Conservation (phyloP, 2,113 vertebrate genomes). For the Mirounga angustirostris region DNA sequence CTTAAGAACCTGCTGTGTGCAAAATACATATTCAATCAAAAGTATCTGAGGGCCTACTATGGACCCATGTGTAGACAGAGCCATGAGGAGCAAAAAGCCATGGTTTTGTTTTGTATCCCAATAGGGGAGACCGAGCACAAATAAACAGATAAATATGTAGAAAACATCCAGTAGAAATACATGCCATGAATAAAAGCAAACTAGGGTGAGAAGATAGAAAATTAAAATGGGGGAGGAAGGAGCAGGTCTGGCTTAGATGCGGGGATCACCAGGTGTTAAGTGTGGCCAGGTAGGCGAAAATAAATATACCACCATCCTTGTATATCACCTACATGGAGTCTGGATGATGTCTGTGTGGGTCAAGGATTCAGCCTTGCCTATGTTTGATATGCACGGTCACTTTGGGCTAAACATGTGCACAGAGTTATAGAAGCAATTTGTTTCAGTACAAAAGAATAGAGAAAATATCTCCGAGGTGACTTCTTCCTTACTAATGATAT, state of each 20-base stretch:
- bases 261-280: not conserved
- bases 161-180: not conserved
- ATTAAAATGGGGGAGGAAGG: not conserved
- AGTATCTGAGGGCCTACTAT: not conserved
- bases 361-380: not conserved
- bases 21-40: not conserved
- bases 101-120: not conserved
- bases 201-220: not conserved
- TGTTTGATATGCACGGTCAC: not conserved
- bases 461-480: not conserved
- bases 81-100: not conserved
- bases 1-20: too few relatives aligned
- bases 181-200: not conserved
- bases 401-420: not conserved
- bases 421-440: not conserved
- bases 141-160: not conserved
- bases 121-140: not conserved
- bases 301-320: not conserved
- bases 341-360: too few relatives aligned
- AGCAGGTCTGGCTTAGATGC: not conserved
- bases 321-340: not conserved
- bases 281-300: not conserved
- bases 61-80: not conserved
- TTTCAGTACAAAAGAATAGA: not conserved
- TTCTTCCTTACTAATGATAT: not conserved